Percentiles rank a stretch among this genome's conserved stretches.
phyloP scores from a whole-genome alignment of 2,888 invertebrate genomes.

The Aphelenchoides bicaudatus region DNA sequence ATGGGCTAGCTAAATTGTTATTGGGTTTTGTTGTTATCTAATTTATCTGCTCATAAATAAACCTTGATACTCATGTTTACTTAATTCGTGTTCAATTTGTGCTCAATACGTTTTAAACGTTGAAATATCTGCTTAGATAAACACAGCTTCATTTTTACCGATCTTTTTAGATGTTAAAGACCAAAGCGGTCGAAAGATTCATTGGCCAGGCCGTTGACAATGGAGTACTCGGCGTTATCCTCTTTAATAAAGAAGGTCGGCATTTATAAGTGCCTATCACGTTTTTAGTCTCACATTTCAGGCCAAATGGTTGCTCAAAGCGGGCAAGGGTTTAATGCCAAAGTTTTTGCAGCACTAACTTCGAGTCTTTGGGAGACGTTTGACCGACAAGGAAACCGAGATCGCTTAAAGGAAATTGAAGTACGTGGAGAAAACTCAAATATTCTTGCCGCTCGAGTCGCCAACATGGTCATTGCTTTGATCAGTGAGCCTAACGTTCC shows the following conservation, averaged over 20 bases:
- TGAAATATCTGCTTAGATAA: no score
- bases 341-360: constrained; percentile 24
- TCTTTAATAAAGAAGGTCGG: constrained; percentile 31
- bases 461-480: constrained; percentile 14
- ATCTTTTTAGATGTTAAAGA: constrained; percentile 29
- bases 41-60: constrained; percentile 1
- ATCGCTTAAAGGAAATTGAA: constrained; percentile 14
- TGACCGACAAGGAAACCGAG: constrained; percentile 23
- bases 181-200: constrained; percentile 24
- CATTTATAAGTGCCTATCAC: neutral
- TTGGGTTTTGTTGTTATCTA: neutral
- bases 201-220: constrained; percentile 23
- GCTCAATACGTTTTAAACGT: no score
- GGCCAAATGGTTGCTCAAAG: constrained; percentile 24
- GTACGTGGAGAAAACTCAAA: neutral
- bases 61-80: neutral
- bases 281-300: constrained; percentile 5
- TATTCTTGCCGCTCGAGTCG: constrained; percentile 7
- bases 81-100: no score
- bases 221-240: constrained; percentile 27
- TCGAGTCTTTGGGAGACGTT: constrained; percentile 30
- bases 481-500: constrained; percentile 3
- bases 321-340: constrained; percentile 23
- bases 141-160: no score
- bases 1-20: constrained; percentile 63